phyloP scores from a whole-genome alignment of 2,888 invertebrate species.

The Tenthredo distinguenda region DNA sequence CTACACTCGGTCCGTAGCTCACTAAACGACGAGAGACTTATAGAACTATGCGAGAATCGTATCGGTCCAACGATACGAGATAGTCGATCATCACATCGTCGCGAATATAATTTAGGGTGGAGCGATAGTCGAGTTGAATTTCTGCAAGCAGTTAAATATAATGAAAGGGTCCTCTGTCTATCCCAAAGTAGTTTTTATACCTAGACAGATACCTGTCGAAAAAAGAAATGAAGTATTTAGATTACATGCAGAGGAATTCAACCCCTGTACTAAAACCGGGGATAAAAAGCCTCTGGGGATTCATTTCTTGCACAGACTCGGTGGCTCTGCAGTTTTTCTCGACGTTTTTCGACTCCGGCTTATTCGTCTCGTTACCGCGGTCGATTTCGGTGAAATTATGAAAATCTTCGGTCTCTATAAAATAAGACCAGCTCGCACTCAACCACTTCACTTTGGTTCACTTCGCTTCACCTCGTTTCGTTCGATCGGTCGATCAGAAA shows the following conservation, averaged over 20 bases:
- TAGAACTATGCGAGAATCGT: background rate
- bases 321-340: background rate
- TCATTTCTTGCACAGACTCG: background rate
- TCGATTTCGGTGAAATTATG: background rate
- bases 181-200: background rate
- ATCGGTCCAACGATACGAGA: background rate
- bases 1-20: background rate
- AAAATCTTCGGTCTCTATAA: too few species aligned
- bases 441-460: too few species aligned
- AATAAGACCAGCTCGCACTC: too few species aligned
- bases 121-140: background rate
- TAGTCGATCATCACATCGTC: background rate
- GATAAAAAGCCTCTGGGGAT: background rate
- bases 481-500: background rate
- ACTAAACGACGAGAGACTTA: background rate
- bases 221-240: background rate
- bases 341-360: background rate
- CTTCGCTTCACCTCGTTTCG: background rate
- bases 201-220: background rate
- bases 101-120: conserved; percentile 29
- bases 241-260: background rate
- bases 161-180: background rate
- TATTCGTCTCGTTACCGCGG: background rate
- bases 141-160: background rate
- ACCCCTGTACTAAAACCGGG: background rate